Percentiles rank a stretch among this genome's conserved stretches.
phyloP scores from a whole-genome alignment of 2,888 invertebrate species.

The Dorcus parallelipipedus region DNA sequence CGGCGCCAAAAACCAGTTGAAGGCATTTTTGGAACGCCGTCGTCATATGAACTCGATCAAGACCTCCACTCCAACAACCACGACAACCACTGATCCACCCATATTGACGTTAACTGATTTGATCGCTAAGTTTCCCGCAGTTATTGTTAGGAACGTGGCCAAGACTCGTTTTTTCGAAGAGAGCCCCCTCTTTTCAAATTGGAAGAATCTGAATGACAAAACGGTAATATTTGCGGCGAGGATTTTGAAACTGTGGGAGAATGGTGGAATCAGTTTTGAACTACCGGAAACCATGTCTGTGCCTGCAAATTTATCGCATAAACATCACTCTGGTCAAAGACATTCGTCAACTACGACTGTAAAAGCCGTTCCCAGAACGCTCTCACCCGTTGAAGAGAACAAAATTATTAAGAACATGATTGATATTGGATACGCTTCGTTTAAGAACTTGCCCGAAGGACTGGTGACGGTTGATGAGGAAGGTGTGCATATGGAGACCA shows the following conservation, averaged over 20 bases:
- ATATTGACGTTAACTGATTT: slow-evolving; percentile 33
- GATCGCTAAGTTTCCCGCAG: slow-evolving; percentile 45
- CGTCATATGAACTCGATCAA: slow-evolving; percentile 4
- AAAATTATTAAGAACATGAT: slow-evolving; percentile 21
- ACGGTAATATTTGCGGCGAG: slow-evolving; percentile 54
- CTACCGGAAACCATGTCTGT: slow-evolving; percentile 19
- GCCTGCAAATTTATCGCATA: background rate
- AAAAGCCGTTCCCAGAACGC: background rate
- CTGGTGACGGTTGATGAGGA: slow-evolving; percentile 44
- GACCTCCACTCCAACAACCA: background rate
- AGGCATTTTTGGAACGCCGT: slow-evolving; percentile 14
- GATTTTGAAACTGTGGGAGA: slow-evolving; percentile 54
- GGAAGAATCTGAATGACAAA: slow-evolving; percentile 50
- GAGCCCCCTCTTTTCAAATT: slow-evolving; percentile 52
- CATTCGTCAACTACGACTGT: background rate
- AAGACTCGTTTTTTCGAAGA: slow-evolving; percentile 50
- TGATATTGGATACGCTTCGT: slow-evolving; percentile 26
- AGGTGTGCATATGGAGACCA: slow-evolving; percentile 45
- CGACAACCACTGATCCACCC: background rate
- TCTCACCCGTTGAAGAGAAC: slow-evolving; percentile 6
- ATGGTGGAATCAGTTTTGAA: slow-evolving; percentile 52
- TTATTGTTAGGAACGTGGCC: slow-evolving; percentile 48
- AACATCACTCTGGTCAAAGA: background rate
- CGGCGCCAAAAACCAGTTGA: slow-evolving; percentile 23
- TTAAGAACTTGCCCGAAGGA: slow-evolving; percentile 34